These are phyloP conservation scores for Boulengeromyrus knoepffleri DNA, from an alignment of 2,113 vertebrate species.

Conservation along the genomic window DNA sequence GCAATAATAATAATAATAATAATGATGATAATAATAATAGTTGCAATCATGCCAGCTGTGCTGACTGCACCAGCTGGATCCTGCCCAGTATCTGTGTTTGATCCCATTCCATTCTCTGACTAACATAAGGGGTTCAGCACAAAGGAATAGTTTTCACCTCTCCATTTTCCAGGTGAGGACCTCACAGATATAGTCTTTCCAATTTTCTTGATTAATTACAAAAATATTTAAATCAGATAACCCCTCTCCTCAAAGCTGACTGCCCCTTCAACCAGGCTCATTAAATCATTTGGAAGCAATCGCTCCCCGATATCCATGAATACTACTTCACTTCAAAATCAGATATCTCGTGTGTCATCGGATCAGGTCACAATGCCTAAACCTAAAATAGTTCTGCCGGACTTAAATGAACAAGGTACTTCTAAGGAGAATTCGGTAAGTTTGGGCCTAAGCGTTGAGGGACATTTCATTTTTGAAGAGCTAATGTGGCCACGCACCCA, in stretches of 20 bases:
- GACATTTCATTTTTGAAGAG: neutral
- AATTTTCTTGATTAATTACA: neutral
- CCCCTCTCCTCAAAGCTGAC: neutral
- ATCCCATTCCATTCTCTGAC: neutral
- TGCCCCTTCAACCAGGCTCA: neutral
- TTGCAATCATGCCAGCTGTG: neutral
- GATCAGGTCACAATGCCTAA: neutral
- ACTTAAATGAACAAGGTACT: neutral
- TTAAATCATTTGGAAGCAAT: neutral
- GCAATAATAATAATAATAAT: neutral
- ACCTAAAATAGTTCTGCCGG: neutral
- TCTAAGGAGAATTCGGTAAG: neutral
- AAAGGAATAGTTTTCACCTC: neutral
- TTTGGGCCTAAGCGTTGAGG: neutral
- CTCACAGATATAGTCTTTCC: neutral
- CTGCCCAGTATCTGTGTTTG: neutral
- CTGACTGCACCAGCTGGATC: neutral
- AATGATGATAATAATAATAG: neutral
- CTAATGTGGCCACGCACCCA: neutral
- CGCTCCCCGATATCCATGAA: neutral
- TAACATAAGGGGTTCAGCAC: neutral
- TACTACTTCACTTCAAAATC: neutral
- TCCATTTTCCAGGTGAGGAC: neutral
- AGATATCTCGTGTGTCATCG: neutral
- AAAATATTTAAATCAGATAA: neutral